Conservation (phyloP, 2,888 invertebrate genomes). For the Caenorhabditis uteleia region DNA sequence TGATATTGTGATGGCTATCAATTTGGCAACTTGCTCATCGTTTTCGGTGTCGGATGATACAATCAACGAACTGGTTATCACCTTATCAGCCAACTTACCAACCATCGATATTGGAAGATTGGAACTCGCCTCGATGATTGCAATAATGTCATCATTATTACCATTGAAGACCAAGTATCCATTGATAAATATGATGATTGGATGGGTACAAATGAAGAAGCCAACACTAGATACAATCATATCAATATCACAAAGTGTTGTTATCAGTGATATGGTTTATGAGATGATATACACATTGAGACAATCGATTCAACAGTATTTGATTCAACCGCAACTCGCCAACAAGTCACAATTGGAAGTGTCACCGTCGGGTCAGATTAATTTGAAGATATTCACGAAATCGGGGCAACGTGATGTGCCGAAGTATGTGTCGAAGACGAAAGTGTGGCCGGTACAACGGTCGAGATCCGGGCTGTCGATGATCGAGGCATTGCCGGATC, state of each 20-base stretch:
- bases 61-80: slow-evolving; percentile 4
- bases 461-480: not conserved
- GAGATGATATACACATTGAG: not conserved
- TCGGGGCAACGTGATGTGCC: no score
- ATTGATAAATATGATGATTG: slow-evolving; percentile 21
- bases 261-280: not conserved
- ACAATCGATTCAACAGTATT: not conserved
- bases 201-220: no score
- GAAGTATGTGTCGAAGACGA: no score
- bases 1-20: slow-evolving; percentile 8
- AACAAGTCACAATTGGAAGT: not conserved
- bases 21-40: slow-evolving; percentile 11
- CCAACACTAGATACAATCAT: not conserved
- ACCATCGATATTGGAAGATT: no score
- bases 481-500: no score
- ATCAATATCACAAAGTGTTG: not conserved
- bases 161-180: slow-evolving; percentile 12
- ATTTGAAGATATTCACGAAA: not conserved
- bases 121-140: no score
- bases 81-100: no score
- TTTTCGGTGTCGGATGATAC: slow-evolving; percentile 9
- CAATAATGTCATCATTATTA: slow-evolving; percentile 11
- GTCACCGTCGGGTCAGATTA: not conserved
- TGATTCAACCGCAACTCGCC: no score
- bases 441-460: not conserved